These are phyloP conservation scores for Dicerorhinus sumatrensis DNA, from an alignment of 2,113 vertebrate genomes.

Conservation along the genomic window DNA sequence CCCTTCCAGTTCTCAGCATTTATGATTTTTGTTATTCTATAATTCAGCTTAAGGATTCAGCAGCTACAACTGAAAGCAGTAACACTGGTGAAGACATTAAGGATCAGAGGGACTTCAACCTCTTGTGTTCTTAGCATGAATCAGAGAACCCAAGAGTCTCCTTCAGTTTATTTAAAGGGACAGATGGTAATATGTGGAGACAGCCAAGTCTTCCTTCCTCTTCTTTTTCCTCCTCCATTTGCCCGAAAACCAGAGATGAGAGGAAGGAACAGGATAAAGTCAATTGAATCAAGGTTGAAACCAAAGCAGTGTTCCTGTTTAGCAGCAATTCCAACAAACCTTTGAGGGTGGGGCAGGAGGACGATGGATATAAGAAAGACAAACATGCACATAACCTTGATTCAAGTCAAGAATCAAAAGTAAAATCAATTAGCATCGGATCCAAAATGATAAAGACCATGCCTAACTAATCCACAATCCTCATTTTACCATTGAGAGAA, in stretches of 20 bases:
- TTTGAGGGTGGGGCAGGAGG: neutral
- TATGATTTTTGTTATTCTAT: neutral
- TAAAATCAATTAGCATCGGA: neutral
- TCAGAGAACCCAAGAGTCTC: neutral
- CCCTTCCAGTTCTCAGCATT: neutral
- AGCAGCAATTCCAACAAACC: neutral
- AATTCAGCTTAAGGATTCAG: neutral
- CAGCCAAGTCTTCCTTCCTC: neutral
- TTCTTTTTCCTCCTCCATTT: neutral
- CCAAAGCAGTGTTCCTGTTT: neutral
- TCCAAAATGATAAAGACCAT: neutral
- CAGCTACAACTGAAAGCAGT: neutral
- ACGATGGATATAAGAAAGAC: neutral
- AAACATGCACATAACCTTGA: neutral
- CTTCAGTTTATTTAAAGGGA: neutral
- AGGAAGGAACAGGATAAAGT: neutral
- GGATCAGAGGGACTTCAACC: neutral
- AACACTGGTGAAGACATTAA: neutral
- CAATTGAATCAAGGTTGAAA: neutral
- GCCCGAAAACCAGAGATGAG: neutral
- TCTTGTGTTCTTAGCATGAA: neutral
- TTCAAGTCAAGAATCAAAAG: neutral
- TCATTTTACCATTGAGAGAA: neutral
- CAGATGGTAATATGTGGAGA: neutral
- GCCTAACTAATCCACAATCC: neutral